Conservation (phyloP, 2,888 invertebrate genomes). For the Drosophila algonquin region DNA sequence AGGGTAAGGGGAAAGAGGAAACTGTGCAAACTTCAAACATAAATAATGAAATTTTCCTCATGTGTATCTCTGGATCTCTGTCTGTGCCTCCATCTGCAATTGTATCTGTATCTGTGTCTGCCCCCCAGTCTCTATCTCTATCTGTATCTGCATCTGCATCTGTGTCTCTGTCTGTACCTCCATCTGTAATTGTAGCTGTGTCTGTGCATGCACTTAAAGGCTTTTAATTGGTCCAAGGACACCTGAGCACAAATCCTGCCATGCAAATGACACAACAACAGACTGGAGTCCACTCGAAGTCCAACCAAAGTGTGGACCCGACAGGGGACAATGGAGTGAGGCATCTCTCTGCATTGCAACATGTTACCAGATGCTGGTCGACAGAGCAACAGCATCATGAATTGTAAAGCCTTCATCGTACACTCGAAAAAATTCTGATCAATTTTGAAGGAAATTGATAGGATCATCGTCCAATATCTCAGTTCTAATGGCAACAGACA, state of each 20-base stretch:
- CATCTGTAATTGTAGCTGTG: constrained; percentile 1
- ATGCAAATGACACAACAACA: constrained; percentile 47
- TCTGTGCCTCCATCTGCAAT: not conserved
- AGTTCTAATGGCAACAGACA: not conserved
- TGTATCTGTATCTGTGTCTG: constrained; percentile 7
- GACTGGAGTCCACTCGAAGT: constrained; percentile 28
- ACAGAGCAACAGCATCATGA: constrained; percentile 21
- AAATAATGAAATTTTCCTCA: constrained; percentile 56
- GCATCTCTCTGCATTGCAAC: constrained; percentile 22
- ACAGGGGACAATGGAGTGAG: constrained; percentile 7
- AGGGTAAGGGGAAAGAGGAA: not conserved
- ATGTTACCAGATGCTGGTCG: constrained; percentile 18
- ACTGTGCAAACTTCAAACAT: constrained; percentile 52
- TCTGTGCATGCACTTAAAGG: constrained; percentile 42
- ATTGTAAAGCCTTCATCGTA: constrained; percentile 35
- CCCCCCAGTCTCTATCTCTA: not conserved
- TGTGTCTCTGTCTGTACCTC: not conserved
- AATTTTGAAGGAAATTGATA: not conserved
- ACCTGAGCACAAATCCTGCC: constrained; percentile 46
- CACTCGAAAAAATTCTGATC: not conserved
- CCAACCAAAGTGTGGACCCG: constrained; percentile 24
- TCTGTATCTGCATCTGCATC: not conserved
- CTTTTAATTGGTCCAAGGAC: constrained; percentile 75
- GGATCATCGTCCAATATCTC: not conserved
- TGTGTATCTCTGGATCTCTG: constrained; percentile 25